Evolutionary conservation across 2,113 vertebrate genomes (phyloP), one percentile per base, ranked within the genome.

Genomic region (Anguilla japonica): DNA sequence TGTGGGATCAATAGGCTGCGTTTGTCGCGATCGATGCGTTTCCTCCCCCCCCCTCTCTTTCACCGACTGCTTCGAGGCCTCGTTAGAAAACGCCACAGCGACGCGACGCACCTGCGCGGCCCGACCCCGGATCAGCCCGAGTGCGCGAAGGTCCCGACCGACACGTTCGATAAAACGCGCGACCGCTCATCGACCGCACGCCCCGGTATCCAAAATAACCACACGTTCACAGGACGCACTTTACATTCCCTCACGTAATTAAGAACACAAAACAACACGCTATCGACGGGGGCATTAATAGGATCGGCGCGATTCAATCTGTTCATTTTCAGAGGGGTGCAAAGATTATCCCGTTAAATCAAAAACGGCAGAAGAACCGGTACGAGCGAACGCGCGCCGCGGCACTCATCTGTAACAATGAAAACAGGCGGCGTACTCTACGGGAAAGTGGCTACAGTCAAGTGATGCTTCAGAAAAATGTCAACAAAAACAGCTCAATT

Each of bases 401-500:
- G 9, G 26, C 11, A 34, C 71, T 34, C 26, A 26, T 75, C n/a
- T n/a, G 71, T 34, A 75, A 75, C n/a, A 14, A 11, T 7, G 71
- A 29, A 26, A 75, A 75, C 71, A 75, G 34, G 26, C 7, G 9
- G 9, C 41, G 46, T 50, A 18, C 81, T 29, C n/a, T 53, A 22
- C 60, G 60, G 60, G 81, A 82, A 63, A 84, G 83, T 13, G 41
- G 60, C 57, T 43, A 85, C 89, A 90, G 91, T 89, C 91, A 93
- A 93, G 92, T 88, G 87, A 89, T 91, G 87, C 91, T 89, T 91
- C 87, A 94, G 92, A 89, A 89, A 91, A 89, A 89, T 91, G 89
- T 92, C 91, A 90, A 89, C 88, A 92, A 91, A 93, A 88, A 86
- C 87, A 91, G 84, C 85, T 91, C 92, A 92, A 93, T 93, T 94